Conservation (phyloP, 2,797 vertebrate genomes). For the Chelonia mydas region DNA sequence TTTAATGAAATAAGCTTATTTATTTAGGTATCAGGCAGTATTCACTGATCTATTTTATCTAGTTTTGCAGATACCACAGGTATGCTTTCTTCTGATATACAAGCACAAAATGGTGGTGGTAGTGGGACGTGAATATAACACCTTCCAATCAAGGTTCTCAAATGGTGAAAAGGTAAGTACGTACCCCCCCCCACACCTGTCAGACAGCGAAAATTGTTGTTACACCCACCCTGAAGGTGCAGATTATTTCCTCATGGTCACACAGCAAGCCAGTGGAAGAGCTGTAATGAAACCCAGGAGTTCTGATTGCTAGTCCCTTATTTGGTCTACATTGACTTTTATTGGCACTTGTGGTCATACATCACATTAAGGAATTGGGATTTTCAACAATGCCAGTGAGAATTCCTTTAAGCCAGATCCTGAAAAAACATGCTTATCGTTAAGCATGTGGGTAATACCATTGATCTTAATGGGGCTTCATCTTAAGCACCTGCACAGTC, state of each 20-base stretch:
- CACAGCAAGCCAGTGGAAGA: neutral
- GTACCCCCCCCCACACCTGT: neutral
- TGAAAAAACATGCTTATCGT: neutral
- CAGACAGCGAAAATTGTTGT: neutral
- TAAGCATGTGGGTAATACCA: conserved; percentile 46
- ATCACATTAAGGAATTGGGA: neutral
- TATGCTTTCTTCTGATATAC: neutral
- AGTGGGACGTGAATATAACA: neutral
- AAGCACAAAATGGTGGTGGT: neutral
- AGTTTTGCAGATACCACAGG: neutral
- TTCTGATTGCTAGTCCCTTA: neutral
- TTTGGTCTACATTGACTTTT: neutral
- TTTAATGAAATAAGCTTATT: neutral
- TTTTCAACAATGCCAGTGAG: no score
- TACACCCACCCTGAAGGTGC: neutral
- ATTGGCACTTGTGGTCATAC: neutral
- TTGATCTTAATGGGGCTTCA: neutral
- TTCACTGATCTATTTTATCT: neutral
- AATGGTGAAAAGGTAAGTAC: neutral
- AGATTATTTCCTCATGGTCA: neutral
- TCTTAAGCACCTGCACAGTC: neutral
- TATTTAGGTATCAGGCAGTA: neutral
- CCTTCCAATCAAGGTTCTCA: neutral
- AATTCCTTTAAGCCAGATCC: neutral
- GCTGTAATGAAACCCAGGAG: conserved; percentile 7